Evolutionary conservation across 2,113 vertebrate genomes (phyloP), one percentile per base, ranked within the genome.

Genomic region (Nibea albiflora): DNA sequence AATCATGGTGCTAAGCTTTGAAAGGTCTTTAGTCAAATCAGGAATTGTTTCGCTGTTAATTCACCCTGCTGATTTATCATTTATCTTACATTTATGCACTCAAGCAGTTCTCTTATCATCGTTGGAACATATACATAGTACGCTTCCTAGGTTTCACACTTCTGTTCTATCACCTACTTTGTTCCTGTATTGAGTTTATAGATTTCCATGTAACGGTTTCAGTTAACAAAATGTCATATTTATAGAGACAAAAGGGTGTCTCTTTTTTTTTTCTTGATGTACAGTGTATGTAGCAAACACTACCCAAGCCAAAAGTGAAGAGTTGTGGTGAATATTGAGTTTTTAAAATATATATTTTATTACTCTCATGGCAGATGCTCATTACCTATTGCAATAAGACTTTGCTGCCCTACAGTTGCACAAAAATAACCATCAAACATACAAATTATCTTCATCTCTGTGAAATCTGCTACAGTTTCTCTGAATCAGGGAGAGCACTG

Each of bases 261-360:
- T 86, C 80, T 76, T 56, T 46, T 81, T 76, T 56, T 46, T 76
- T 62, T 62, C 52, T 87, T 73, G 28, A 79, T 85, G 78, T 89
- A 86, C 80, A 85, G 78, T 86, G 70, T 92, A 93, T 91, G 93
- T 94, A 94, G 92, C 92, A 92, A 93, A 91, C 92, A 94, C 92
- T 93, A 94, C 83, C 90, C 90, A 94, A 88, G 87, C 92, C 92
- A 92, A 94, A 91, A 91, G 74, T 76, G 31, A 86, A 79, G 73
- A 82, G 86, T 87, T 89, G 72, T 77, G 79, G 78, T 88, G 62
- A 66, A 86, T 85, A 84, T 79, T 79, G 52, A 70, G 58, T 80
- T 88, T 90, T 91, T 84, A 9, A 84, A 49, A 61, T 49, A 60
- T 88, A 78, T 86, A 79, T 92, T 88, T 92, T 90, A 87, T 88